Percentiles rank a stretch among this genome's conserved stretches.
Evolutionary conservation across 2,797 vertebrate species (phyloP).

Genomic region (Huso huso): DNA sequence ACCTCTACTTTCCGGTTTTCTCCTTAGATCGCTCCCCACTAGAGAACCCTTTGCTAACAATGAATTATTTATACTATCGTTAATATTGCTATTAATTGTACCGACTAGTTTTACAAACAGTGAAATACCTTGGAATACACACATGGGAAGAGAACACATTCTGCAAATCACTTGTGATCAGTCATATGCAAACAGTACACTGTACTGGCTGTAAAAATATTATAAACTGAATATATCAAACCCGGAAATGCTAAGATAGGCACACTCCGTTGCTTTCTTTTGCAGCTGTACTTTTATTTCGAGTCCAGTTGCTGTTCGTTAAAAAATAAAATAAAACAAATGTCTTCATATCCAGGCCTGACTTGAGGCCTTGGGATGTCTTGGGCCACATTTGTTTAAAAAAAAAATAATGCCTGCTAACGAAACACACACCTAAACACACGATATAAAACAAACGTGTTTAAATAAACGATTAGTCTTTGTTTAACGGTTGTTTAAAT

Average conservation of each 20-base stretch:
- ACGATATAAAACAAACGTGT: neutral
- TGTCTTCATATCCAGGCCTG: too few species aligned
- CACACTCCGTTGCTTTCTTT: neutral
- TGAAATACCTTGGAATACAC: too few species aligned
- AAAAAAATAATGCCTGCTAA: too few species aligned
- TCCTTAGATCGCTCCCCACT: neutral
- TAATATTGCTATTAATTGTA: neutral
- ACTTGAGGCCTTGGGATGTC: neutral
- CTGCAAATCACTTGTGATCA: neutral
- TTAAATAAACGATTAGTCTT: neutral
- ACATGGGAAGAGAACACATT: neutral
- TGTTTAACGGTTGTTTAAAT: too few species aligned
- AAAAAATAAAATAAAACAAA: too few species aligned
- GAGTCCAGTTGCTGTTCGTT: too few species aligned
- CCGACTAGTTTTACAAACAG: too few species aligned
- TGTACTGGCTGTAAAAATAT: neutral
- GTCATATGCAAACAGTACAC: too few species aligned
- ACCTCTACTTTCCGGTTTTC: conserved; percentile 1
- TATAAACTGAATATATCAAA: neutral
- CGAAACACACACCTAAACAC: neutral
- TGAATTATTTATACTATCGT: conserved; percentile 5
- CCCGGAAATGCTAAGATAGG: neutral
- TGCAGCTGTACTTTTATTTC: neutral
- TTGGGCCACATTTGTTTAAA: neutral
- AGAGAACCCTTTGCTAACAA: neutral